Base-by-base conservation (phyloP, 92 coral and sea anemone genomes). In the Anthopleura xanthogrammica region DNA sequence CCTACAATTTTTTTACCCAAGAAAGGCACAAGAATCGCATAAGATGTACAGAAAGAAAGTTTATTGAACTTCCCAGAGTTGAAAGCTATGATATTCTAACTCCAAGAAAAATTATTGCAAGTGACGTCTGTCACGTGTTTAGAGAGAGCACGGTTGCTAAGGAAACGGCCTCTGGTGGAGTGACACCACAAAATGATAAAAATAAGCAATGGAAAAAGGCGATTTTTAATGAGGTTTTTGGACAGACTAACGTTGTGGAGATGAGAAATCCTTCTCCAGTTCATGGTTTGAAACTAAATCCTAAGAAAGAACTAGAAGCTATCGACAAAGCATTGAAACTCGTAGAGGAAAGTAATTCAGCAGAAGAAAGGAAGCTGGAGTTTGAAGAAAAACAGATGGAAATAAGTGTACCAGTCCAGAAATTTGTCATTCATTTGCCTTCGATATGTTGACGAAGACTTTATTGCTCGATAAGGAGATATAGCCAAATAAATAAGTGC, bases 11-110 rank as follows among this genome's bases (percentile, higher is more conserved):
- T 72, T 36, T 70, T 20, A 16, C 66, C 1, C 81, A 78, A 55
- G 19, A 48, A 14, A 52, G 24, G 6, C 57, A 24, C 41, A 78
- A 58, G 42, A 79, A 60, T 29, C 70, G 16, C 5, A 64, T 7
- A 10, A 80, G 57, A 66, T 41, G 41, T 16, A 16, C 72, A 12
- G 24, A 52, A 58, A 80, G 72, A 80, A 66, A 75, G 56, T 74
- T 80, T 5, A 64, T 80, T 80, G 76, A 80, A 66, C 5, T 80
- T 19, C 83, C 83, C 14, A 80, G 65, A 80, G 83, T 80, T 17
- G 83, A 80, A 80, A 64, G 83, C 60, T 80, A 80, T 42, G 83
- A 80, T 10, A 80, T 80, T n/a, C 48, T 80, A 14, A 80, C 83
- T 66, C 83, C 83, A 5, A 52, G 76, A 5, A 19, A 64, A 42